phyloP scores from a whole-genome alignment of 35 echinoderm and acorn worm genomes.

The Ptychodera flava region DNA sequence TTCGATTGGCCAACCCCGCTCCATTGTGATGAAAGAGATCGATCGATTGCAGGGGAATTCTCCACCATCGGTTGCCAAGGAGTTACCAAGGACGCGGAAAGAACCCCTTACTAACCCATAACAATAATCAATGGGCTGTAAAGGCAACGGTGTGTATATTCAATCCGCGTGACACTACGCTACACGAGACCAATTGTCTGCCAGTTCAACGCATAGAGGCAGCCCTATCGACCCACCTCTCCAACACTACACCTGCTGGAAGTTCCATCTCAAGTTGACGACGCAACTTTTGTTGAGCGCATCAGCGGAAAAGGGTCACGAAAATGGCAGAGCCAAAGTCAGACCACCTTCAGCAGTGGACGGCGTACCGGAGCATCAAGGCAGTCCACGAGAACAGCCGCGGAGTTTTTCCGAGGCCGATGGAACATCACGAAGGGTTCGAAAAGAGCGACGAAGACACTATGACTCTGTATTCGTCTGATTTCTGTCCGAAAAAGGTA shows the following conservation, averaged over 20 bases:
- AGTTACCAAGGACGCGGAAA: neutral
- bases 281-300: no score
- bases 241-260: neutral
- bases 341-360: neutral
- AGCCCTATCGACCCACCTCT: neutral
- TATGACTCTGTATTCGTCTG: slow-evolving; percentile 63
- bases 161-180: neutral
- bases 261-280: neutral
- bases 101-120: neutral
- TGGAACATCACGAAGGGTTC: slow-evolving; percentile 18
- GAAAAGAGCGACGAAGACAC: slow-evolving; percentile 30
- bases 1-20: neutral
- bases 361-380: neutral
- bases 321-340: neutral
- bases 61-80: neutral
- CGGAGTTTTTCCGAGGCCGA: slow-evolving; percentile 38
- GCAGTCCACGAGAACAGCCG: slow-evolving; percentile 64
- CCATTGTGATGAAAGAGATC: neutral
- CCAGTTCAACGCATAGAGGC: no score
- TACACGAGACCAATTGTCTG: no score
- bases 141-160: neutral
- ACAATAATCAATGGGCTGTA: neutral
- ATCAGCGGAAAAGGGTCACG: neutral
- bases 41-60: neutral
- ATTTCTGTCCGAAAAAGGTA: slow-evolving; percentile 54